Evolutionary conservation across 2,113 vertebrate species (phyloP).

Genomic region (Thermophis baileyi): DNA sequence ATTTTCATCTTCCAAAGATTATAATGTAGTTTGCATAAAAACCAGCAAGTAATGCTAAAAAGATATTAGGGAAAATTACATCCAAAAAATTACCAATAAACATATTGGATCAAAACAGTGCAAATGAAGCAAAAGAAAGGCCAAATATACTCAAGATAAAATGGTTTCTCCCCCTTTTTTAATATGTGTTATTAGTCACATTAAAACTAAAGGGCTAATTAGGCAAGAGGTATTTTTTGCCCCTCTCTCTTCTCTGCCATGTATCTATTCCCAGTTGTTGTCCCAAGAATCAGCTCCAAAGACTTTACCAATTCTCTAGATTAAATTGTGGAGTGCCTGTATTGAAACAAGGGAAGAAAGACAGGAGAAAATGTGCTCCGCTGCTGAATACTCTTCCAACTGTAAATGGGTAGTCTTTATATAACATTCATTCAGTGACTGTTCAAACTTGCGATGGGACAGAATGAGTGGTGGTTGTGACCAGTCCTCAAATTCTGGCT

Average conservation of each 20-base stretch:
- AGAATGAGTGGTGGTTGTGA: background rate
- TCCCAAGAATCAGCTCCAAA: background rate
- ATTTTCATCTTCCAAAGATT: background rate
- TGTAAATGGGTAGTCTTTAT: background rate
- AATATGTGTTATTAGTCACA: background rate
- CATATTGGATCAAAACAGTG: background rate
- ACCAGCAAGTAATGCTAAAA: background rate
- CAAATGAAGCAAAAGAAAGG: background rate
- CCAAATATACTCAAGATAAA: background rate
- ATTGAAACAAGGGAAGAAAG: background rate
- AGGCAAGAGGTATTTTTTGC: background rate
- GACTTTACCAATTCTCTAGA: background rate
- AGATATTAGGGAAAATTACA: background rate
- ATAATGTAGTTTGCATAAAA: background rate
- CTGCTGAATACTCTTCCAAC: background rate
- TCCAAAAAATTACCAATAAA: background rate
- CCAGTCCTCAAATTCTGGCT: background rate
- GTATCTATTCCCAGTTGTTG: background rate
- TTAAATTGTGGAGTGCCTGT: background rate
- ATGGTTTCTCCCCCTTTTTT: background rate
- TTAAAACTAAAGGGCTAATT: background rate
- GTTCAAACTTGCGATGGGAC: background rate
- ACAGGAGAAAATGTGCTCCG: background rate
- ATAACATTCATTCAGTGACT: background rate
- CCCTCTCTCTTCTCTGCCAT: background rate